Evolutionary conservation across 2,888 invertebrate genomes (phyloP).

Genomic region (Drosophila neoperkinsi): DNA sequence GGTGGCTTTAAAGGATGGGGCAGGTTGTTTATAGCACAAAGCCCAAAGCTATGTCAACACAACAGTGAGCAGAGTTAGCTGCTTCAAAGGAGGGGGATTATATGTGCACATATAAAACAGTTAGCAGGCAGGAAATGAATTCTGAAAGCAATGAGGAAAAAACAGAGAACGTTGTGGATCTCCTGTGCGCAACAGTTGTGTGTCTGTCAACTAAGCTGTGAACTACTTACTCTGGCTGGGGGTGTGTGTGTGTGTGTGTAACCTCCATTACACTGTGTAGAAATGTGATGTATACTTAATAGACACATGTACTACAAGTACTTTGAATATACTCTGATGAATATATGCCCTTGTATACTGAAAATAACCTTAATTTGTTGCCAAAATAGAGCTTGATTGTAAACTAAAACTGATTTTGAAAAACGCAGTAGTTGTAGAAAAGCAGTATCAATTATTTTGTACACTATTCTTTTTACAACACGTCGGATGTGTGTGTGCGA

Average conservation of each 20-base stretch:
- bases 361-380: not conserved
- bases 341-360: conserved; percentile 14
- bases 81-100: conserved; percentile 48
- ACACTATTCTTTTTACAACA: not conserved
- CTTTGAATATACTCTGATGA: not conserved
- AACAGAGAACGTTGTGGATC: not conserved
- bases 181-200: conserved; percentile 38
- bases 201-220: conserved; percentile 33
- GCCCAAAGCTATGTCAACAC: conserved; percentile 27
- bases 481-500: conserved; percentile 1
- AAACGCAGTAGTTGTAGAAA: not conserved
- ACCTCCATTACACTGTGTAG: conserved; percentile 4
- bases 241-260: not conserved
- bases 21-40: conserved; percentile 20
- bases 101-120: conserved; percentile 59
- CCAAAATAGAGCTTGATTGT: not conserved
- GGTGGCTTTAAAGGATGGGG: not conserved
- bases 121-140: conserved; percentile 57
- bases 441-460: not conserved
- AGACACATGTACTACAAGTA: conserved; percentile 5
- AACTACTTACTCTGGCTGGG: conserved; percentile 20
- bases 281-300: conserved; percentile 31
- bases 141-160: conserved; percentile 37
- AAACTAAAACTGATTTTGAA: not conserved
- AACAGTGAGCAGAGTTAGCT: conserved; percentile 39